Percentiles rank a stretch among this genome's conserved stretches.
These are phyloP conservation scores for Lobophora halterata DNA, from an alignment of 2,888 invertebrate genomes.

Conservation along the genomic window DNA sequence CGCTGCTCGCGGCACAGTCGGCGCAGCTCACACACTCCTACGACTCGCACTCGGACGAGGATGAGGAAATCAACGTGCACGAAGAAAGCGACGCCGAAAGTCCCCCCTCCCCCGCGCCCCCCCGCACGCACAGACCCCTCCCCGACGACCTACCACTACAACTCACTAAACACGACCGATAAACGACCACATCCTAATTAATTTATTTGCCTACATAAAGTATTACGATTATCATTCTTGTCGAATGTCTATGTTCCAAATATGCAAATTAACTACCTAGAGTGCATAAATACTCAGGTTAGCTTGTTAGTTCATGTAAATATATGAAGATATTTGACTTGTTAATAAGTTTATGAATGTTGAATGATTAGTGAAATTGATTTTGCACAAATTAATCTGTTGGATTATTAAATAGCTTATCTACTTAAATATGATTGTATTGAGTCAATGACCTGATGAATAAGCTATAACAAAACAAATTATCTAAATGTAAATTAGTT, in stretches of 20 bases:
- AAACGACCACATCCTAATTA: conserved; percentile 34
- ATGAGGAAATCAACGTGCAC: conserved; percentile 93
- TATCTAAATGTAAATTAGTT: conserved; percentile 1
- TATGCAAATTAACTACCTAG: conserved; percentile 61
- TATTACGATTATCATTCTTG: conserved; percentile 60
- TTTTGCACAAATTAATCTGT: conserved; percentile 55
- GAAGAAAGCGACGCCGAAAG: conserved; percentile 86
- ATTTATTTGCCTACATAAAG: conserved; percentile 55
- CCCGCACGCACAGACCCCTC: background rate
- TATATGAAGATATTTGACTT: conserved; percentile 61
- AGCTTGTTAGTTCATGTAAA: conserved; percentile 70
- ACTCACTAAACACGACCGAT: conserved; percentile 87
- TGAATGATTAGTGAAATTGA: conserved; percentile 50
- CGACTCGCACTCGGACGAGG: conserved; percentile 82
- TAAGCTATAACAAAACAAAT: conserved; percentile 3
- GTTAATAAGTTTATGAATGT: conserved; percentile 59
- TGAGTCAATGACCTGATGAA: conserved; percentile 20
- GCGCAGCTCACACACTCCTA: conserved; percentile 71
- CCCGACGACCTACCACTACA: conserved; percentile 83
- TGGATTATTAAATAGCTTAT: conserved; percentile 11
- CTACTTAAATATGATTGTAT: conserved; percentile 11
- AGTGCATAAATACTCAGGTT: conserved; percentile 62
- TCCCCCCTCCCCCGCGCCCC: conserved; percentile 59
- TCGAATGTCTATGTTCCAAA: conserved; percentile 61
- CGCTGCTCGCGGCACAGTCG: conserved; percentile 74